A percentile compares a stretch with the other conserved stretches of the same genome.
These are phyloP conservation scores for Chironex yamaguchii DNA, from an alignment of 30 jellyfish, hydroid and myxozoan species.

Conservation along the genomic window DNA sequence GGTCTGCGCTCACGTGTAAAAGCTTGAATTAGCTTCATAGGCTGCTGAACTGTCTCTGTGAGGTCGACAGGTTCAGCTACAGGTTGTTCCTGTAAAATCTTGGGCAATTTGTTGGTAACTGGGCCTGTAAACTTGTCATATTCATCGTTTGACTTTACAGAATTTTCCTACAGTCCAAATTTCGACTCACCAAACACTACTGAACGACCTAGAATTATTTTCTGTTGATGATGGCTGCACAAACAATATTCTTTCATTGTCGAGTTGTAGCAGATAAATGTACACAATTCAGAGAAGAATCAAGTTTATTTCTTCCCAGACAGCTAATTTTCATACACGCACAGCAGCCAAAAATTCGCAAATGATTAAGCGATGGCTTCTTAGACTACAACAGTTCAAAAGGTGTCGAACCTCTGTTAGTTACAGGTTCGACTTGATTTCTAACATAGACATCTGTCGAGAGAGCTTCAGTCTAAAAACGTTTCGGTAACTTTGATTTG, in stretches of 20 bases:
- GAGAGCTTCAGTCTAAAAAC: neutral
- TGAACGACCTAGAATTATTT: neutral
- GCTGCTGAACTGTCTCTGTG: too few species aligned
- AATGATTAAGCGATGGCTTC: neutral
- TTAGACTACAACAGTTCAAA: neutral
- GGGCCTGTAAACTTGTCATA: too few species aligned
- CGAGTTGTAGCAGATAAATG: neutral
- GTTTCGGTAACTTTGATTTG: neutral
- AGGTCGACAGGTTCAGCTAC: too few species aligned
- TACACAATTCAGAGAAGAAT: neutral
- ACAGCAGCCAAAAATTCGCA: neutral
- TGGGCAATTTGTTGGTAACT: too few species aligned
- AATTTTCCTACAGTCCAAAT: too few species aligned
- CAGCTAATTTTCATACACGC: neutral
- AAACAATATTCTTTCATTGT: neutral
- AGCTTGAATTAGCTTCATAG: too few species aligned
- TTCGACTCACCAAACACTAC: neutral
- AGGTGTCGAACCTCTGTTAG: neutral
- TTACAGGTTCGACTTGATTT: neutral
- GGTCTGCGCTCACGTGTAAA: too few species aligned
- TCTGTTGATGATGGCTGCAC: neutral
- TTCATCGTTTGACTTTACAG: too few species aligned
- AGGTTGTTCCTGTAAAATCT: too few species aligned
- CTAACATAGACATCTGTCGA: neutral
- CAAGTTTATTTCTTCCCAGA: neutral